phyloP scores from a whole-genome alignment of 2,888 invertebrate species.

The Melieria crassipennis region DNA sequence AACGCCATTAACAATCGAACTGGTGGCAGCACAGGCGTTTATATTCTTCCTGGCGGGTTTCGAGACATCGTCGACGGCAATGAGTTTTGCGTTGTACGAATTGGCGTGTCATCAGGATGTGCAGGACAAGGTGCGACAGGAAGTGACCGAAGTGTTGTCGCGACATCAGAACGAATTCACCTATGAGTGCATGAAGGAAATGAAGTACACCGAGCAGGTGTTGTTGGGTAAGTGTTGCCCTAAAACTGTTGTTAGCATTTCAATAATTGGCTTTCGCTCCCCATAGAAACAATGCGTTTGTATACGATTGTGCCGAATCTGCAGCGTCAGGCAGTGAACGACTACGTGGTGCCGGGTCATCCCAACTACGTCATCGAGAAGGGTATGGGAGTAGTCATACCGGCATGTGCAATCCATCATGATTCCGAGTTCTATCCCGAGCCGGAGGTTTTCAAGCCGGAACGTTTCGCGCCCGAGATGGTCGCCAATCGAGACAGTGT shows the following conservation, averaged over 20 bases:
- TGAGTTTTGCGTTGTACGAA: slow-evolving; percentile 67
- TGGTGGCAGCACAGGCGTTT: slow-evolving; percentile 69
- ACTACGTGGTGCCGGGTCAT: slow-evolving; percentile 67
- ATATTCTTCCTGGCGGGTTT: slow-evolving; percentile 69
- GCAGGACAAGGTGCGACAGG: slow-evolving; percentile 65
- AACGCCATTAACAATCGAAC: slow-evolving; percentile 54
- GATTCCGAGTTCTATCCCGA: slow-evolving; percentile 71
- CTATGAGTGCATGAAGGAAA: slow-evolving; percentile 56
- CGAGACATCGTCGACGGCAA: slow-evolving; percentile 67
- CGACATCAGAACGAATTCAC: slow-evolving; percentile 49
- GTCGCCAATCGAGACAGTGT: slow-evolving; percentile 67
- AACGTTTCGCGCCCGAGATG: slow-evolving; percentile 70
- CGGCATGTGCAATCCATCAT: slow-evolving; percentile 70
- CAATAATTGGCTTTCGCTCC: background rate
- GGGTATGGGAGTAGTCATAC: slow-evolving; percentile 69
- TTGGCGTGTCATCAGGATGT: slow-evolving; percentile 65
- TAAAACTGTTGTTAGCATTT: background rate
- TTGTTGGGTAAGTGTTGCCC: slow-evolving; percentile 51
- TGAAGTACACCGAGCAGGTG: slow-evolving; percentile 56
- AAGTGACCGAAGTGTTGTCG: slow-evolving; percentile 57
- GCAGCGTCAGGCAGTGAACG: slow-evolving; percentile 67
- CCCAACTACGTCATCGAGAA: slow-evolving; percentile 68
- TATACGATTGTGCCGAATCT: slow-evolving; percentile 69
- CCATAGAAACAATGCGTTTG: slow-evolving; percentile 67
- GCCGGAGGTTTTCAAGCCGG: slow-evolving; percentile 72